Base-by-base conservation (phyloP, 2,113 vertebrate species). In the Glaucidium brasilianum region DNA sequence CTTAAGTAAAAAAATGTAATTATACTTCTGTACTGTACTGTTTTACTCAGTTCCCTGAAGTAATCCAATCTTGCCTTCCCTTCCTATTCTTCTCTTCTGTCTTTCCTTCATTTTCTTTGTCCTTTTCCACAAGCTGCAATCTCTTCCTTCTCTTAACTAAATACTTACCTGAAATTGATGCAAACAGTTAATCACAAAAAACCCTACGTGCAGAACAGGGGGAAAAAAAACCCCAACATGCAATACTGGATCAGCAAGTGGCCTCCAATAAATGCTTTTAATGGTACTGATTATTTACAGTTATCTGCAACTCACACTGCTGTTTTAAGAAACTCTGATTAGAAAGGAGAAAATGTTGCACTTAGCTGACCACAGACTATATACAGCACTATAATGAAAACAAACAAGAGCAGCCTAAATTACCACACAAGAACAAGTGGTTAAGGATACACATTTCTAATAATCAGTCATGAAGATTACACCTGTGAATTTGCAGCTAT, bases 81-180 rank as follows among this genome's bases (percentile, higher is more conserved):
- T 41, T 85, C 43, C 55, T 63, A 26, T 20, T 88, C 50, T 73
- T 69, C 41, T 69, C 50, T 72, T 83, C 45, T 71, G 35, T 17
- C 63, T 43, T 62, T 66, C 68, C 45, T 68, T 88, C 59, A 37
- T 95, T 74, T 32, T 80, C 69, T 79, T 60, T 78, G 32, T 79
- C 72, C 49, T 37, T 94, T 90, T 30, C 35, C 30, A 39, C 27
- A 37, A 83, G 20, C 62, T 88, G 50, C 58, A 47, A 64, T 39
- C 71, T 92, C 64, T 41, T 79, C 13, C 88, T 82, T 58, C 60
- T 74, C 83, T 83, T 56, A 80, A 63, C 35, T 58, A 72, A 85
- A 82, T 85, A 96, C 92, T 95, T 94, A 95, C 94, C 96, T 72
- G 58, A 88, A 94, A 94, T 21, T 69, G n/a, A 90, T 53, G n/a